Evolutionary conservation across 2,888 invertebrate species (phyloP).

Genomic region (Caenorhabditis sulstoni): DNA sequence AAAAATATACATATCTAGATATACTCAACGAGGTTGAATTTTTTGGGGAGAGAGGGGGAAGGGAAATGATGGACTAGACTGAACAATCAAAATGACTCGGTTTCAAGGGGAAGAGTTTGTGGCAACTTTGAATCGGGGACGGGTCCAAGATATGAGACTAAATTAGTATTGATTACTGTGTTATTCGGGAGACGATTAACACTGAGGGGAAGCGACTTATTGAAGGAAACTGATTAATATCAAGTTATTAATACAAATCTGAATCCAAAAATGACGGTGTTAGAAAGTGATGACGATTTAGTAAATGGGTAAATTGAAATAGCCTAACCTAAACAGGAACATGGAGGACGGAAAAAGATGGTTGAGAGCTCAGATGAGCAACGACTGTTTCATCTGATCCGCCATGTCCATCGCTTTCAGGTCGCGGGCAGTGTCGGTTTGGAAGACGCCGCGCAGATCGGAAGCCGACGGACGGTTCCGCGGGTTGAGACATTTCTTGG

Average conservation of each 20-base stretch:
- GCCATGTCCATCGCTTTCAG: slow-evolving; percentile 53
- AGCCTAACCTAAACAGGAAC: slow-evolving; percentile 31
- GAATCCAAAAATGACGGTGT: slow-evolving; percentile 20
- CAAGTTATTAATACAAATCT: slow-evolving; percentile 23
- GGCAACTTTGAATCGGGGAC: not conserved
- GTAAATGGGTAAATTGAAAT: not conserved
- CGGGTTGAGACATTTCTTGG: slow-evolving; percentile 50
- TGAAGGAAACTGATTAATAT: slow-evolving; percentile 17
- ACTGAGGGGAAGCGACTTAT: slow-evolving; percentile 9
- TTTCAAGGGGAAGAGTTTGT: not conserved
- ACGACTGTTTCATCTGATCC: slow-evolving; percentile 50
- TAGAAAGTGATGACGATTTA: not conserved
- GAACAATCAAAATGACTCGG: slow-evolving; percentile 8
- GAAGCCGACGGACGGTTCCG: slow-evolving; percentile 54
- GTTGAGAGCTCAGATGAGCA: slow-evolving; percentile 34
- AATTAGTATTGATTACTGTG: not conserved
- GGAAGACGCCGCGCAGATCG: slow-evolving; percentile 52
- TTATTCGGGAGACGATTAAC: too few relatives aligned
- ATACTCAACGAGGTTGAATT: slow-evolving; percentile 19
- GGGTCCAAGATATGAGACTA: not conserved
- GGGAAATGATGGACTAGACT: not conserved
- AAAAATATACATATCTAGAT: slow-evolving; percentile 21
- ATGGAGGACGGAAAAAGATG: not conserved
- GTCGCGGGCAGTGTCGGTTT: slow-evolving; percentile 55
- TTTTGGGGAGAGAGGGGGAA: not conserved